Percentiles rank a stretch among this genome's conserved stretches.
These are phyloP conservation scores for Psittacus erithacus DNA, from an alignment of 2,113 vertebrate genomes.

Conservation along the genomic window DNA sequence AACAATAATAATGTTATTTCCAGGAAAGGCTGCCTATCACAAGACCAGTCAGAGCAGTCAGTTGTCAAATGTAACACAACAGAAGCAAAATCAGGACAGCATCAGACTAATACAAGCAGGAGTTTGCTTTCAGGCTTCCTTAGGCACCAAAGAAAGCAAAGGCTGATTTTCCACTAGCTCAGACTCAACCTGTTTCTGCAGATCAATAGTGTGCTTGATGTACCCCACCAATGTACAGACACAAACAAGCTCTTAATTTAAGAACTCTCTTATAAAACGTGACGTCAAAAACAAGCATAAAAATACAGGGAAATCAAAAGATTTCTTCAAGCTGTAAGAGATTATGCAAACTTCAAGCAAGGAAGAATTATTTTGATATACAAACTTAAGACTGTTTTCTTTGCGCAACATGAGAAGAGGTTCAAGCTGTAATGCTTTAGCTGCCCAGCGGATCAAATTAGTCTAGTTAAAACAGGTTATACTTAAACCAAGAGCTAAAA, in stretches of 20 bases:
- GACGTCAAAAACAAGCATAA: neutral
- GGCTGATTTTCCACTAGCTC: neutral
- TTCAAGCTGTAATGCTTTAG: neutral
- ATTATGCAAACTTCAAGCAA: neutral
- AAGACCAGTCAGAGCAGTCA: neutral
- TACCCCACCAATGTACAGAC: neutral
- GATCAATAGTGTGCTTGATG: neutral
- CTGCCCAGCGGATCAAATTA: neutral
- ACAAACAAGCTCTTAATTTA: neutral
- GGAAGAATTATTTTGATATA: neutral
- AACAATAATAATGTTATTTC: neutral
- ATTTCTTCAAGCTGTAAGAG: neutral
- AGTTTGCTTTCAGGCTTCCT: neutral
- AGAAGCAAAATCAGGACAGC: neutral
- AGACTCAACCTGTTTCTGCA: neutral
- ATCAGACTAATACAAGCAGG: neutral
- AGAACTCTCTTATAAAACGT: neutral
- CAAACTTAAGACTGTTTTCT: neutral
- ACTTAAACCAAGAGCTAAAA: slow-evolving; percentile 20
- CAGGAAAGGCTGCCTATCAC: neutral
- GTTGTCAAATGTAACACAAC: neutral
- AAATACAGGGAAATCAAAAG: neutral
- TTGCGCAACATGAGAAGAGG: neutral
- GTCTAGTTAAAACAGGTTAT: slow-evolving; percentile 11
- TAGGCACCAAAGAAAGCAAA: neutral